A percentile compares a stretch with the other conserved stretches of the same genome.
Evolutionary conservation across 2,888 invertebrate genomes (phyloP).

Genomic region (Pyralis farinalis): DNA sequence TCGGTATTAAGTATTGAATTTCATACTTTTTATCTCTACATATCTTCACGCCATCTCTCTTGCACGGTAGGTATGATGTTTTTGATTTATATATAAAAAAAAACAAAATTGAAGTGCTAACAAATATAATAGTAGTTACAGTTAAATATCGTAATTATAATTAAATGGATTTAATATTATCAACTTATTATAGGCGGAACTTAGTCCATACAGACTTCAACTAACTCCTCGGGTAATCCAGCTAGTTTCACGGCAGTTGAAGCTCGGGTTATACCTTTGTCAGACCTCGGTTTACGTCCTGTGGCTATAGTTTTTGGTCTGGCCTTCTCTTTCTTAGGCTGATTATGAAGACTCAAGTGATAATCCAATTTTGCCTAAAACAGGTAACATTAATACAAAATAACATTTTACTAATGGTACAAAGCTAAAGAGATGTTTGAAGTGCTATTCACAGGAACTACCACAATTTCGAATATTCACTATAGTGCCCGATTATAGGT

Average conservation of each 20-base stretch:
- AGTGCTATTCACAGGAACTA: no score
- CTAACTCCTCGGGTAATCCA: slow-evolving; percentile 29
- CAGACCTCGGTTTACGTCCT: slow-evolving; percentile 56
- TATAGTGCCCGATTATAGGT: no score
- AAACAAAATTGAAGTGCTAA: neutral
- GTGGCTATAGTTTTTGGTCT: slow-evolving; percentile 34
- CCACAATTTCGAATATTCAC: no score
- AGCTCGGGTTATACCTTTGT: slow-evolving; percentile 37
- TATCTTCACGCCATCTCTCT: no score
- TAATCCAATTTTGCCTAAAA: slow-evolving; percentile 47
- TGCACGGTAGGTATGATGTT: no score
- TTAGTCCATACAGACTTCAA: slow-evolving; percentile 10
- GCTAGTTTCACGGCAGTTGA: slow-evolving; percentile 56
- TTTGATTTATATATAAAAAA: no score
- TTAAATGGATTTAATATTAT: neutral
- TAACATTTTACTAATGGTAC: no score
- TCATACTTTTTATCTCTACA: no score
- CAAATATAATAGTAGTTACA: neutral
- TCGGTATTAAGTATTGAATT: no score
- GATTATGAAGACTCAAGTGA: slow-evolving; percentile 42
- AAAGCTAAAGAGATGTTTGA: no score
- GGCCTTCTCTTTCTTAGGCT: slow-evolving; percentile 19
- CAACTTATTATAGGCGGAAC: slow-evolving; percentile 4
- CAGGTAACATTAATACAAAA: no score
- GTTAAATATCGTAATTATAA: neutral